phyloP scores from a whole-genome alignment of 2,888 invertebrate genomes.

The Tenthredo notha region DNA sequence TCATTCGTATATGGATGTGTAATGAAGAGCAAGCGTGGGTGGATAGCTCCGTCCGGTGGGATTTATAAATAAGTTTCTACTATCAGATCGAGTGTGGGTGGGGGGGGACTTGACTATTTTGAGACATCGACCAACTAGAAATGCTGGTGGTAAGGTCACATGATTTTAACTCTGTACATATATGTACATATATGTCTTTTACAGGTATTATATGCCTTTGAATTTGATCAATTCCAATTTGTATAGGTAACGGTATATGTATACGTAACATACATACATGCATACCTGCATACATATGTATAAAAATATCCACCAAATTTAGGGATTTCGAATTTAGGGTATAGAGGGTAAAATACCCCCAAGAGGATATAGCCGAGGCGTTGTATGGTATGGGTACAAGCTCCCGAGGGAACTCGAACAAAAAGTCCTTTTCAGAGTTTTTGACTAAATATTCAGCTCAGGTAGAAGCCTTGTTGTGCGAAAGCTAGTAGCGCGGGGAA shows the following conservation, averaged over 20 bases:
- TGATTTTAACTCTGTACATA: slow-evolving; percentile 54
- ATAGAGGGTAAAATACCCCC: background rate
- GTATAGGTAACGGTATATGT: too few relatives aligned
- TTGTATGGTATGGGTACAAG: background rate
- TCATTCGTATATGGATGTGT: background rate
- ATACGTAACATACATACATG: background rate
- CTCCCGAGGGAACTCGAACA: slow-evolving; percentile 3
- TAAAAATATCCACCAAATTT: background rate
- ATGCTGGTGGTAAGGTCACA: slow-evolving; percentile 73
- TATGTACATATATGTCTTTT: background rate
- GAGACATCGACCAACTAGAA: slow-evolving; percentile 73
- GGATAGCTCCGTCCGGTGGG: background rate
- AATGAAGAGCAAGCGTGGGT: background rate
- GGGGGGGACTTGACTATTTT: slow-evolving; percentile 71
- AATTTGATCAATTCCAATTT: slow-evolving; percentile 2
- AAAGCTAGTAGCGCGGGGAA: slow-evolving; percentile 4
- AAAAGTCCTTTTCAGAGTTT: slow-evolving; percentile 25
- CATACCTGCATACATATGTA: background rate
- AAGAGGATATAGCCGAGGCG: background rate
- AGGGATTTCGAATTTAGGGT: background rate
- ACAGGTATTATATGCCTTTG: background rate
- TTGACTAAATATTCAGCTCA: slow-evolving; percentile 17
- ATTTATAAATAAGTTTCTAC: slow-evolving; percentile 40
- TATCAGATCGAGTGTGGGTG: slow-evolving; percentile 68
- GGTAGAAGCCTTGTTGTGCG: slow-evolving; percentile 17